Percentiles rank a stretch among this genome's conserved stretches.
phyloP scores from a whole-genome alignment of 2,113 vertebrate genomes.

The Toxotes chatareus region DNA sequence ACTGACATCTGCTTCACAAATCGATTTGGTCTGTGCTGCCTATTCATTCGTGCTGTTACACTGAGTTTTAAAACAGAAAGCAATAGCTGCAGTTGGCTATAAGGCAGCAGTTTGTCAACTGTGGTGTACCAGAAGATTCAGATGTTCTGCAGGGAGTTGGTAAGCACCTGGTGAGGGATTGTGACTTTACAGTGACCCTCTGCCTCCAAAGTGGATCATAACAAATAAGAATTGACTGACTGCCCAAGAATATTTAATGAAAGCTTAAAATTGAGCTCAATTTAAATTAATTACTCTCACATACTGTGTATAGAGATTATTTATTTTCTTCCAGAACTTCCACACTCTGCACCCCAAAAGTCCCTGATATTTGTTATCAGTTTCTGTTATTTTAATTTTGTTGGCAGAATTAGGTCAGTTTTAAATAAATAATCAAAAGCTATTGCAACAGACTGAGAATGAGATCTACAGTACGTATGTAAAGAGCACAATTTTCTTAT shows the following conservation, averaged over 20 bases:
- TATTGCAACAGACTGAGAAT: neutral
- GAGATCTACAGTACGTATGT: neutral
- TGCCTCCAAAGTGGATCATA: neutral
- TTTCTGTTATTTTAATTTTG: neutral
- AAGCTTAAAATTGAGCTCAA: neutral
- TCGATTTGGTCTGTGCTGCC: neutral
- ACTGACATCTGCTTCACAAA: constrained; percentile 7
- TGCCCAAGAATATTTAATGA: too few relatives aligned
- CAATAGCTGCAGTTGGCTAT: too few relatives aligned
- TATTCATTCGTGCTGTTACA: neutral
- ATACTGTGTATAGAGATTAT: neutral
- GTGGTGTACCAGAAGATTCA: too few relatives aligned
- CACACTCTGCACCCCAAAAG: neutral
- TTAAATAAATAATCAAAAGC: neutral
- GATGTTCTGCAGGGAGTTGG: too few relatives aligned
- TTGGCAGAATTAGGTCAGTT: neutral
- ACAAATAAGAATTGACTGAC: too few relatives aligned
- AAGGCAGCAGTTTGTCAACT: too few relatives aligned
- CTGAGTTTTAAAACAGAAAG: neutral
- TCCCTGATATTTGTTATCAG: neutral
- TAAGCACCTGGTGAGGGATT: neutral
- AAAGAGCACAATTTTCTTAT: neutral
- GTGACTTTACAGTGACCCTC: neutral
- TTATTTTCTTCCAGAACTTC: too few relatives aligned
- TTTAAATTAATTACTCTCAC: neutral